phyloP scores from a whole-genome alignment of 2,113 vertebrate genomes.

The Papio anubis region DNA sequence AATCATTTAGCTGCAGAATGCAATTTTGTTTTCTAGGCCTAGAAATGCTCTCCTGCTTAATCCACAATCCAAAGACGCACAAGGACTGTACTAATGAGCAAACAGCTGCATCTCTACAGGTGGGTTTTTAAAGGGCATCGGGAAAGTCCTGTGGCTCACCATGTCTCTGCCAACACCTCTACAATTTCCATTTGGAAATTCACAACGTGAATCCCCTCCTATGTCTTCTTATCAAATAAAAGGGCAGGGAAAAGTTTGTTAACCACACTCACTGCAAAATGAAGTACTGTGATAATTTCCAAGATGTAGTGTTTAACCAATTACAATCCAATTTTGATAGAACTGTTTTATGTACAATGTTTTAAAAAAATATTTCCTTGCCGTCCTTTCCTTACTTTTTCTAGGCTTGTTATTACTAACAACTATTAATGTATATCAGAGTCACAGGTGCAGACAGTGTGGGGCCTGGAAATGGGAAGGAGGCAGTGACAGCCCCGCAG shows the following conservation, averaged over 20 bases:
- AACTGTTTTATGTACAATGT: not conserved
- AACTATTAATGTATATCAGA: not conserved
- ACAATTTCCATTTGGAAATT: not conserved
- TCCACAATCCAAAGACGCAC: not conserved
- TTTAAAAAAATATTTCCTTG: not conserved
- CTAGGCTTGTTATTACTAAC: not conserved
- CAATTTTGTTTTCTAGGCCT: not conserved
- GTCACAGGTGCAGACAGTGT: not conserved
- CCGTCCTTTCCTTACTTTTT: too few species aligned
- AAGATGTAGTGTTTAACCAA: not conserved
- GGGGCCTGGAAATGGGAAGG: fast-evolving
- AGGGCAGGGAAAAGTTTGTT: not conserved
- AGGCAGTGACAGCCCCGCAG: not conserved
- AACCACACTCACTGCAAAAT: not conserved
- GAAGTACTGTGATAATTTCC: not conserved
- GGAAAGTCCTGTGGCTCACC: not conserved
- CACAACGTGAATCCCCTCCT: not conserved
- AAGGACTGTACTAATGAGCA: not conserved
- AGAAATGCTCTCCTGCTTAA: slow-evolving; percentile 10
- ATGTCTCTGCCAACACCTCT: not conserved
- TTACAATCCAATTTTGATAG: not conserved
- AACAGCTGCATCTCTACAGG: not conserved
- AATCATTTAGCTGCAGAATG: slow-evolving; percentile 22
- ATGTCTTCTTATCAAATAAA: not conserved
- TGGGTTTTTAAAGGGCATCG: not conserved